phyloP scores from a whole-genome alignment of 2,113 vertebrate species.

The Atherinomorus stipes region DNA sequence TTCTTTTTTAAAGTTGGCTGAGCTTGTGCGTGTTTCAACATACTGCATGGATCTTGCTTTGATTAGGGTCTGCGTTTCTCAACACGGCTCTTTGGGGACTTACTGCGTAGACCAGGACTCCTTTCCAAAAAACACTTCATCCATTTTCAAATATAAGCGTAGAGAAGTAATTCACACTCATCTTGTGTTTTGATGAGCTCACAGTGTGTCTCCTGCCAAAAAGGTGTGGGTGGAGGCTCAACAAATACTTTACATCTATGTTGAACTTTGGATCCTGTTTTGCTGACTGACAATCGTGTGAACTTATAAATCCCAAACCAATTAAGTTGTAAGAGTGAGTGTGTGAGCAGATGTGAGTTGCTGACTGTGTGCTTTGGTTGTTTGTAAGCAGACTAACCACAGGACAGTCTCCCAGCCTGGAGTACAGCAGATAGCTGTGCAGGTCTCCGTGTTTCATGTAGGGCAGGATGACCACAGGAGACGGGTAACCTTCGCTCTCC shows the following conservation, averaged over 20 bases:
- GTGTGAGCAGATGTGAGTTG: slow-evolving; percentile 1
- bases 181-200: slow-evolving; percentile 44
- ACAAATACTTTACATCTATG: slow-evolving; percentile 18
- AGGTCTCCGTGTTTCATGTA: slow-evolving; percentile 95
- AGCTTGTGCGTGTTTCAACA: slow-evolving; percentile 42
- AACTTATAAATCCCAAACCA: slow-evolving; percentile 27
- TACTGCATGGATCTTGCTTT: slow-evolving; percentile 54
- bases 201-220: neutral
- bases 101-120: slow-evolving; percentile 12
- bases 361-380: slow-evolving; percentile 31
- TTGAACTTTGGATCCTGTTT: slow-evolving; percentile 56
- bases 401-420: slow-evolving; percentile 89
- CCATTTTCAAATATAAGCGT: slow-evolving; percentile 15
- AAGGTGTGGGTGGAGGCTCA: neutral
- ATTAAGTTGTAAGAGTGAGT: slow-evolving; percentile 2
- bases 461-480: slow-evolving; percentile 92
- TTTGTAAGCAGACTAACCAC: slow-evolving; percentile 81
- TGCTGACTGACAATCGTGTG: slow-evolving; percentile 43
- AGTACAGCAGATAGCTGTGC: slow-evolving; percentile 94
- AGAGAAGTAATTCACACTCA: neutral
- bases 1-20: slow-evolving; percentile 30
- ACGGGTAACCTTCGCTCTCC: slow-evolving; percentile 91
- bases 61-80: slow-evolving; percentile 55
- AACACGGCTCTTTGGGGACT: slow-evolving; percentile 39
- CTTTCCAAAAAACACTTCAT: slow-evolving; percentile 34